Evolutionary conservation across 37 sponge, comb jelly and placozoan genomes (phyloP), one percentile per base, ranked within the genome.

Genomic region (Aplysina aerophoba): DNA sequence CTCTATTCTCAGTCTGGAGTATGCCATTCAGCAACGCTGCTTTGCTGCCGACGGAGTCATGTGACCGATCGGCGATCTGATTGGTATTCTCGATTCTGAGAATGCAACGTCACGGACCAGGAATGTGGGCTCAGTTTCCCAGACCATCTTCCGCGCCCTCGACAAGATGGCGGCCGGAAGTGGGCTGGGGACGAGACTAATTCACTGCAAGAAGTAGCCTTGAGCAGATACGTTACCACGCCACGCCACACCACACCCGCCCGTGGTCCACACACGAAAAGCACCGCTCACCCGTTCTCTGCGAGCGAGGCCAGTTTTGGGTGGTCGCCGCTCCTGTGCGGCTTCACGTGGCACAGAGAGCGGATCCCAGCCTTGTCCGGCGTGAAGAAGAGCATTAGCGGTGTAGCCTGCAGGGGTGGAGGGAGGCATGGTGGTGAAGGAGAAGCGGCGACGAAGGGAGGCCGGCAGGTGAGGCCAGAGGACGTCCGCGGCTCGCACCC

Each of bases 381-480:
- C 50, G 50, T 44, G 37, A 75, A 75, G 22, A 75, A 25, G 3
- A 75, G 15, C 78, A 75, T 75, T 6, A 40, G 39, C 4, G 78
- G 78, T 4, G 54, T 75, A 54, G 39, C 25, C 78, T 75, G 54
- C 38, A 22, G 78, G 24, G n/a, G 3, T 2, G 28, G 5, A 1
- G n/a, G 22, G 69, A 16, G 27, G 69, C 27, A 25, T 14, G 69
- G 33, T 71, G 20, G 35, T 3, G 33, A 5, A 35, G 36, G 21
- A 33, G 36, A 19, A 15, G 20, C 36, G 3, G 3, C 27, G 65
- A 12, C 5, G 27, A 63, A 28, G 65, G 4, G 65, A 63, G 27
- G 27, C 4, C 11, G 11, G 65, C 27, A 4, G 3, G 65, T 6
- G 11, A 30, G 11, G 27, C 4, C 3, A 12, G 65, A 12, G 11